These are phyloP conservation scores for Parauchenoglanis punctatus DNA, from an alignment of 2,797 vertebrate species.

Conservation along the genomic window DNA sequence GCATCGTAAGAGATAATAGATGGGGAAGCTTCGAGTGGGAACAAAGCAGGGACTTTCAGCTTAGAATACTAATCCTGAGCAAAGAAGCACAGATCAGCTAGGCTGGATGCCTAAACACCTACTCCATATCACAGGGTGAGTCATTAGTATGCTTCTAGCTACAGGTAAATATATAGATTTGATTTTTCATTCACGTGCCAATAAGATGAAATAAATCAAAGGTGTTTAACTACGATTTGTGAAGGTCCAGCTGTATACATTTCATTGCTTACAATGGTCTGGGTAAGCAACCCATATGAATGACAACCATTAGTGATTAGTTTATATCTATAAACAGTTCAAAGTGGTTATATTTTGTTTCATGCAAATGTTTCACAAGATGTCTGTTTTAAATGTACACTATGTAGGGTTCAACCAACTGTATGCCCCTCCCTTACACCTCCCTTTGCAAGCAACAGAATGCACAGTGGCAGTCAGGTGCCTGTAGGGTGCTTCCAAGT, in stretches of 20 bases:
- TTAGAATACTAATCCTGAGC: conserved; percentile 53
- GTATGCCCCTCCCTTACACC: too few species aligned
- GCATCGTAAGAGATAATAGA: conserved; percentile 53
- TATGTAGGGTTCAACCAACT: too few species aligned
- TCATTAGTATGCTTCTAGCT: background rate
- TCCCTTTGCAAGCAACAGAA: too few species aligned
- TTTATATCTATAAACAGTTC: background rate
- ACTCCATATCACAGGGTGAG: background rate
- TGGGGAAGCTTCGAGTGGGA: conserved; percentile 48
- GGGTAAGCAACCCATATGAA: too few species aligned
- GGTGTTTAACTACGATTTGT: background rate
- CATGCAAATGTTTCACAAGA: too few species aligned
- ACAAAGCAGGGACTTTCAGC: conserved; percentile 33
- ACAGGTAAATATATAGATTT: too few species aligned
- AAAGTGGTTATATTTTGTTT: too few species aligned
- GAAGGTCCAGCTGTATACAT: background rate
- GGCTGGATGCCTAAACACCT: background rate
- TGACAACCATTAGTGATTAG: background rate
- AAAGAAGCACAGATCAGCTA: conserved; percentile 19
- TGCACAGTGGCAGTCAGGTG: too few species aligned
- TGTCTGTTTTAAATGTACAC: too few species aligned
- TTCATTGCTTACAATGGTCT: too few species aligned
- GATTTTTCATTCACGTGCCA: background rate
- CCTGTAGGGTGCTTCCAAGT: too few species aligned
- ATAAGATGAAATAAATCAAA: background rate